Percentiles rank a stretch among this genome's conserved stretches.
These are phyloP conservation scores for Cervus canadensis DNA, from an alignment of 2,113 vertebrate genomes.

Conservation along the genomic window DNA sequence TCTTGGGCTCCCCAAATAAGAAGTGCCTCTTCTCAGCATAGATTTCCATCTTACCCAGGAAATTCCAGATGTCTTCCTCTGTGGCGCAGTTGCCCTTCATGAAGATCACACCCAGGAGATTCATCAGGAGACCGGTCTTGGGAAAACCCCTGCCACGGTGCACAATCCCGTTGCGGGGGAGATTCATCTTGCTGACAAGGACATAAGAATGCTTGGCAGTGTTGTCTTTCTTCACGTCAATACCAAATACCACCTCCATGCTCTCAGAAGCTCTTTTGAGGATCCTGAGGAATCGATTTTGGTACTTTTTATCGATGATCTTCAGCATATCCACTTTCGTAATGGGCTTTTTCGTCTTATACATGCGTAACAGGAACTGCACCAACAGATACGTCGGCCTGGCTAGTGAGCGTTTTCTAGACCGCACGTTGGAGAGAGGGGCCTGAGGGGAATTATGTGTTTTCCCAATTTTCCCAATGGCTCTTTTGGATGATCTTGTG, in stretches of 20 bases:
- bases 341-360: not conserved
- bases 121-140: conserved; percentile 34
- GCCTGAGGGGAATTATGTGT: not conserved
- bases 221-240: not conserved
- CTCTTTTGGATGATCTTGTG: not conserved
- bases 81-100: not conserved
- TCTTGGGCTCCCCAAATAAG: conserved; percentile 39
- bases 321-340: not conserved
- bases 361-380: not conserved
- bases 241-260: conserved; percentile 32
- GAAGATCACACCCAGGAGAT: conserved; percentile 33
- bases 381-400: not conserved
- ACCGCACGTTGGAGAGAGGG: rapidly evolving
- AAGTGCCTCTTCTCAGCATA: conserved; percentile 30
- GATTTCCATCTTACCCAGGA: not conserved
- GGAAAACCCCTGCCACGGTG: not conserved
- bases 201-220: not conserved
- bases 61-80: conserved; percentile 25
- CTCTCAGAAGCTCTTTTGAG: not conserved
- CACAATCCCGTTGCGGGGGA: not conserved
- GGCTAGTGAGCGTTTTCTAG: rapidly evolving
- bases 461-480: not conserved
- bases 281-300: not conserved
- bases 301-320: not conserved
- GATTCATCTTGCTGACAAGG: conserved; percentile 46